phyloP scores from a whole-genome alignment of 2,888 invertebrate genomes.

The Polydrusus cervinus region DNA sequence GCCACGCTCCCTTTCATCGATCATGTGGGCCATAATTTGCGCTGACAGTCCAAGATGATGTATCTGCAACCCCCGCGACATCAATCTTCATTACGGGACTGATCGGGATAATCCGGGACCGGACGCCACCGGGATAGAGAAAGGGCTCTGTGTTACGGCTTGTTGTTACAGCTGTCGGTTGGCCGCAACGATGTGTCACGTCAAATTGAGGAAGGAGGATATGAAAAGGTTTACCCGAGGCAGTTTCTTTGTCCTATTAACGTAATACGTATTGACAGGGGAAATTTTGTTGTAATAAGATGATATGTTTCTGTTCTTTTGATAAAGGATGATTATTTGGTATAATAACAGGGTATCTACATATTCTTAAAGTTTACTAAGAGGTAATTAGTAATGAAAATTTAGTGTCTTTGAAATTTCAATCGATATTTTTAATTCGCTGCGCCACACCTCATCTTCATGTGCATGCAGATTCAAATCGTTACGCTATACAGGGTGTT shows the following conservation, averaged over 20 bases:
- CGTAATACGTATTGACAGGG: conserved; percentile 8
- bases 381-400: no score
- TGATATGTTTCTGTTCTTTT: background rate
- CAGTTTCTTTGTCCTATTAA: conserved; percentile 8
- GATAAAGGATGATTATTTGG: no score
- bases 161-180: conserved; percentile 30
- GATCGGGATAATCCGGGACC: conserved; percentile 41
- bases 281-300: conserved; percentile 9
- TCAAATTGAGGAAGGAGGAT: conserved; percentile 3
- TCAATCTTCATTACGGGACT: conserved; percentile 45
- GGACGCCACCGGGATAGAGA: conserved; percentile 23
- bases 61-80: conserved; percentile 41
- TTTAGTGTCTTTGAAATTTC: no score
- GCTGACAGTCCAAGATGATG: conserved; percentile 46
- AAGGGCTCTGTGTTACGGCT: conserved; percentile 27
- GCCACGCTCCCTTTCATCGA: conserved; percentile 28
- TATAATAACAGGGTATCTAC: no score
- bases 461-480: no score
- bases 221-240: conserved; percentile 10
- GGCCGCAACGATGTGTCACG: conserved; percentile 25
- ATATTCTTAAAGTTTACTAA: no score
- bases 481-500: no score
- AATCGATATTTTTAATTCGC: no score
- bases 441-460: no score
- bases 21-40: conserved; percentile 35